Base-by-base conservation (phyloP, 2,888 invertebrate species). In the Dusona sp. region DNA sequence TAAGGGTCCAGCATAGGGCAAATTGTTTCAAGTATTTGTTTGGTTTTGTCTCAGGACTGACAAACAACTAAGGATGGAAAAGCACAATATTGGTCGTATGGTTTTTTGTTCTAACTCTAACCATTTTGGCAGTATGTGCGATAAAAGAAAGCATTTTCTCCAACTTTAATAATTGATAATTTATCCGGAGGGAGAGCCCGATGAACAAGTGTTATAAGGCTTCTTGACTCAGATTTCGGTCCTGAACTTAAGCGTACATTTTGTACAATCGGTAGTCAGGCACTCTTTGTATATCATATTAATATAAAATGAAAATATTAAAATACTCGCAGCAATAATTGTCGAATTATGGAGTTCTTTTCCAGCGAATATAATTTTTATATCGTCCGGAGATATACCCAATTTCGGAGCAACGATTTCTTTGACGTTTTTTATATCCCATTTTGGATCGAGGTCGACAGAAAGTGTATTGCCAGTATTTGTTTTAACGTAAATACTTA, bases 351-450 rank as follows among this genome's bases (percentile, higher is more conserved):
- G 96, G 2, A 97, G 94, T 91, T 97, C 97, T 93, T 97, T 97
- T 3, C 97, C 97, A 54, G 97, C 97, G 92, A 97, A 97, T 91
- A 97, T 97, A 79, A 97, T 97, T 93, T 97, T 97, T 0, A 97
- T 95, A 91, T 97, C 96, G 61, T 96, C 95, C 0, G 97, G 96
- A 68, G 95, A 94, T 73, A 97, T 94, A 0, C 97, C 97, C 87
- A 97, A 93, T 93, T 96, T 95, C 0, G 96, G 96, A 0, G 97
- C 97, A 2, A 97, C 96, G 64, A 96, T 94, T 92, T 97, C 96
- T 92, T 97, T 97, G 0, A 97, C 96, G 91, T 97, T 96, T 91
- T 96, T 96, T 29, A 97, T 97, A 90, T 97, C 96, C 97, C 97
- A 97, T 92, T 96, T 95, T 11, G 97, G 97, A 94, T 97, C 96